Conservation (phyloP, 2,113 vertebrate species). For the Chitala chitala region DNA sequence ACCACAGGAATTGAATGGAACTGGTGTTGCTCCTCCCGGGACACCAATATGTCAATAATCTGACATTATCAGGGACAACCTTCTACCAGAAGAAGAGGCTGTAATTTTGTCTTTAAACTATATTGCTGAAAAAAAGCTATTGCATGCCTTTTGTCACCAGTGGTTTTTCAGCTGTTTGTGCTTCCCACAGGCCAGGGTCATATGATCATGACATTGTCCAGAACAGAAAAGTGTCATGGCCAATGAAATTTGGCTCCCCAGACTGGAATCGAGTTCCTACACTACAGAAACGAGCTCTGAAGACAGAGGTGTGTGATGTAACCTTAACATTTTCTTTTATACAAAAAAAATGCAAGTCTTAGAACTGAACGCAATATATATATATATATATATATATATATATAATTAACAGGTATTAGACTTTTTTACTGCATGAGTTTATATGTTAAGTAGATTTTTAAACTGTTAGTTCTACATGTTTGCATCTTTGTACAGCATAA, state of each 20-base stretch:
- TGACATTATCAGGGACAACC: neutral
- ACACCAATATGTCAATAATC: neutral
- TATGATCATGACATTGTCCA: constrained; percentile 47
- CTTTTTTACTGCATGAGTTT: too few species aligned
- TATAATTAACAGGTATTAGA: too few species aligned
- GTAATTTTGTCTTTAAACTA: neutral
- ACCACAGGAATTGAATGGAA: too few species aligned
- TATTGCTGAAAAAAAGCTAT: neutral
- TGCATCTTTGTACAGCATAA: neutral
- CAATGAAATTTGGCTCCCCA: constrained; percentile 76
- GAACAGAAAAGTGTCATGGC: constrained; percentile 69
- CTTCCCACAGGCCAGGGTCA: constrained; percentile 67
- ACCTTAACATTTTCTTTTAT: neutral
- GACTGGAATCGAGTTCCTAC: constrained; percentile 69
- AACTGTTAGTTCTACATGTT: neutral
- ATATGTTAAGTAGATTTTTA: too few species aligned
- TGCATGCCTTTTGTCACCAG: neutral
- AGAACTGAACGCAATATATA: too few species aligned
- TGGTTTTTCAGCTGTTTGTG: constrained; percentile 9
- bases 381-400: too few species aligned
- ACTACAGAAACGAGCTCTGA: constrained; percentile 59
- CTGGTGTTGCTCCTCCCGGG: too few species aligned
- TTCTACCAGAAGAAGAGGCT: neutral
- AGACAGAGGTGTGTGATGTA: constrained; percentile 54
- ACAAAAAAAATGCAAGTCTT: too few species aligned